Conservation (phyloP, 2,888 invertebrate species). For the Thymelicus lineola region DNA sequence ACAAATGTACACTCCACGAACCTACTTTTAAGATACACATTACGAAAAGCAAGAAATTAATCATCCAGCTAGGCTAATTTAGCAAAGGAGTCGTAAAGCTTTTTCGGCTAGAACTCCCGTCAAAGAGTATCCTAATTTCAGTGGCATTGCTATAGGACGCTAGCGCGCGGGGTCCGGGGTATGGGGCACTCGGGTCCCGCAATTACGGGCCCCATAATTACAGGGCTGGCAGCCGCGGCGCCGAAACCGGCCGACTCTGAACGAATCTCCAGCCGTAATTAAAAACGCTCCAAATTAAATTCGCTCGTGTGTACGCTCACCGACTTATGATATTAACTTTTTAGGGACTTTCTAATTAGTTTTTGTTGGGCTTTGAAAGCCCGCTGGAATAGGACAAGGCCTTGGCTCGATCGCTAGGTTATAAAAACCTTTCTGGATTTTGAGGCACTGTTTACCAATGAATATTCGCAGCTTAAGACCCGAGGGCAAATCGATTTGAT, state of each 20-base stretch:
- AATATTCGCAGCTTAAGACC: too few relatives aligned
- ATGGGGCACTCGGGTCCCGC: conserved; percentile 68
- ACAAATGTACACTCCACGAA: too few relatives aligned
- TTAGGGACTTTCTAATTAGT: conserved; percentile 82
- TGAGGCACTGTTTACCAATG: conserved; percentile 1
- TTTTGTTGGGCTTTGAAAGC: conserved; percentile 62
- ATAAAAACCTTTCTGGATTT: neutral
- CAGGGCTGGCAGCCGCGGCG: conserved; percentile 81
- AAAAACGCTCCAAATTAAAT: conserved; percentile 85
- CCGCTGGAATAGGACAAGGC: conserved; percentile 55
- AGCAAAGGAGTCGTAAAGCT: conserved; percentile 23
- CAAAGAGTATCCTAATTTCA: conserved; percentile 59
- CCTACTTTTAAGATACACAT: neutral
- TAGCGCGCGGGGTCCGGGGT: conserved; percentile 64
- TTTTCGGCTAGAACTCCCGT: conserved; percentile 35
- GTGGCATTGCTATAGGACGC: conserved; percentile 59
- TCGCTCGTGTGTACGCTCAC: conserved; percentile 75
- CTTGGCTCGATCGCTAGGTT: conserved; percentile 4
- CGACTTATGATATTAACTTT: conserved; percentile 83
- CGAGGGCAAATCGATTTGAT: neutral
- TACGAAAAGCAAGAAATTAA: conserved; percentile 6
- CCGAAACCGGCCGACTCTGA: conserved; percentile 72
- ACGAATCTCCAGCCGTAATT: conserved; percentile 81
- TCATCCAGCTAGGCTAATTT: conserved; percentile 23
- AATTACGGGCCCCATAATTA: conserved; percentile 84